Conservation (phyloP, 2,797 vertebrate genomes). For the Myotis vivesi region DNA sequence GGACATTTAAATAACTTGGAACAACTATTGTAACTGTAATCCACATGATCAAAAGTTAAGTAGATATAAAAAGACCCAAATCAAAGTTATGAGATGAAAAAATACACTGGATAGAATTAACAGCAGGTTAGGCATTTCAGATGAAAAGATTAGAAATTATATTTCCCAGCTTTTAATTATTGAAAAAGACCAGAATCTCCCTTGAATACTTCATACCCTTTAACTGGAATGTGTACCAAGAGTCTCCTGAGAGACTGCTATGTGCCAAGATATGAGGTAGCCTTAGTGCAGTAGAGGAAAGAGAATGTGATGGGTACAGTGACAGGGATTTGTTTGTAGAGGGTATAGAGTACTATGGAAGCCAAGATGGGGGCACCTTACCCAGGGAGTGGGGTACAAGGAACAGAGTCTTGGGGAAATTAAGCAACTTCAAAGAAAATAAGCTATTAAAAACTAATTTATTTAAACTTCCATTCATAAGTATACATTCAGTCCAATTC, state of each 20-base stretch:
- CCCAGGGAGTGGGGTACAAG: background rate
- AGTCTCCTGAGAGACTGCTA: background rate
- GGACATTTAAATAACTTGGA: background rate
- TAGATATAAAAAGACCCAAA: background rate
- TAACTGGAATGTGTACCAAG: background rate
- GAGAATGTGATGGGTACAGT: background rate
- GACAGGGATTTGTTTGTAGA: background rate
- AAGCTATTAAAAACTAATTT: slow-evolving; percentile 10
- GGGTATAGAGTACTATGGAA: background rate
- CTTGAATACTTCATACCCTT: background rate
- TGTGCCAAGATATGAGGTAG: background rate
- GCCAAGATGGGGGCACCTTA: background rate
- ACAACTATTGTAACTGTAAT: background rate
- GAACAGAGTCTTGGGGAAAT: background rate
- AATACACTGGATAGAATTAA: background rate
- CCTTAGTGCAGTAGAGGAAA: background rate
- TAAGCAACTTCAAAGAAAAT: slow-evolving; percentile 5
- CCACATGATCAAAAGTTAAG: background rate
- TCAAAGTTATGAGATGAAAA: slow-evolving; percentile 32
- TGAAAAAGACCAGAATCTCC: background rate
- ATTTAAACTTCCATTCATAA: slow-evolving; percentile 4
- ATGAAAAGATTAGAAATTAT: background rate
- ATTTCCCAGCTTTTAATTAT: background rate
- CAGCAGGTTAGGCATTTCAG: background rate
- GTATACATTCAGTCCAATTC: background rate